These are phyloP conservation scores for Drosophila ficusphila DNA, from an alignment of 1,140 invertebrate species.

Conservation along the genomic window DNA sequence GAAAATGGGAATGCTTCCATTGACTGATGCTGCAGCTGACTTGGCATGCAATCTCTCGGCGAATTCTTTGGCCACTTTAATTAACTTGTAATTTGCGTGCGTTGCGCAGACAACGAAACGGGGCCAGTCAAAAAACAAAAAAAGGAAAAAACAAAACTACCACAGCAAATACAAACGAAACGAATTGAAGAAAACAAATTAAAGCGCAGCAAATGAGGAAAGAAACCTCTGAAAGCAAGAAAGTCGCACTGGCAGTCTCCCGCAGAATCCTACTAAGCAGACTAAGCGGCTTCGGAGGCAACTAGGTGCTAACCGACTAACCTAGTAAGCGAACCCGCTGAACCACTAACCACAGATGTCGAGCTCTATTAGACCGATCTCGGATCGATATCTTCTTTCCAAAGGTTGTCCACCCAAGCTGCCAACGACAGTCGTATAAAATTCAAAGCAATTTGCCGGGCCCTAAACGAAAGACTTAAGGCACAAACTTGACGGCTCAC, in stretches of 20 bases:
- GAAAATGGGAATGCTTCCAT: conserved; percentile 15
- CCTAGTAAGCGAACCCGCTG: conserved; percentile 78
- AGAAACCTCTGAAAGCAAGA: conserved; percentile 53
- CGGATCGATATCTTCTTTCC: conserved; percentile 31
- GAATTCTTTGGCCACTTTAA: conserved; percentile 67
- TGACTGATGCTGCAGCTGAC: conserved; percentile 30
- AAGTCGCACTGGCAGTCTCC: conserved; percentile 70
- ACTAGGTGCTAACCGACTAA: conserved; percentile 77
- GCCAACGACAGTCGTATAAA: conserved; percentile 19
- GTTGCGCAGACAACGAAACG: conserved; percentile 56
- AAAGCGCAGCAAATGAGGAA: conserved; percentile 59
- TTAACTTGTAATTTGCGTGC: conserved; percentile 78
- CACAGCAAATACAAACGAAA: conserved; percentile 14
- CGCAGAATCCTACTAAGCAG: conserved; percentile 35
- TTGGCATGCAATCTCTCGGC: conserved; percentile 54
- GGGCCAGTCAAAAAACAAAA: conserved; percentile 58
- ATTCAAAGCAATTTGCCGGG: conserved; percentile 53
- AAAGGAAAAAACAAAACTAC: conserved; percentile 15
- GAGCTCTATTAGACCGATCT: conserved; percentile 2
- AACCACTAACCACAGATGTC: conserved; percentile 59
- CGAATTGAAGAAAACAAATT: conserved; percentile 52
- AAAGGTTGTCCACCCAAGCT: neutral
- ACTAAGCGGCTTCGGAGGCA: conserved; percentile 32
- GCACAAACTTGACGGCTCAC: conserved; percentile 50
- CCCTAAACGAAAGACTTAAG: conserved; percentile 78